Base-by-base conservation (phyloP, 1,140 invertebrate genomes). In the Drosophila nannoptera region DNA sequence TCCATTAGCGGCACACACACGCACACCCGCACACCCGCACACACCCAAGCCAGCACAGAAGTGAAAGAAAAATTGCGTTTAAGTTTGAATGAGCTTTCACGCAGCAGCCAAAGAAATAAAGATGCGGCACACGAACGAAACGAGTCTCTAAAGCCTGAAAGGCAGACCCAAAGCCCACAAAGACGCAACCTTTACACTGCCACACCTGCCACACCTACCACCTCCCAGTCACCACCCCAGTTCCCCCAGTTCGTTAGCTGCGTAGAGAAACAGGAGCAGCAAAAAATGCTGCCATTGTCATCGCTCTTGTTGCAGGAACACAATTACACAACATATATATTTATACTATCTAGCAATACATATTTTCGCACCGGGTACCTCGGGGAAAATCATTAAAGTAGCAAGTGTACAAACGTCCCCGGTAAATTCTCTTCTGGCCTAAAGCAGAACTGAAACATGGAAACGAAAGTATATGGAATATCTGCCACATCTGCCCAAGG, bases 51-150 rank as follows among this genome's bases (percentile, higher is more conserved):
- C 16, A 58, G 42, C 54, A 45, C 31, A 46, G 50, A 67, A 35
- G 32, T 50, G 59, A 69, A 78, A 84, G 80, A 83, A 83, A 83
- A 83, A 83, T 82, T 82, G 75, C 75, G 71, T 75, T 83, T 65
- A 82, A 82, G 46, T 82, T 83, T 83, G 75, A 83, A 82, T 83
- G 78, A 82, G 78, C 78, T 82, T 83, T 40, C 73, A 73, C 63
- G 64, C 64, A 73, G 64, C 69, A 73, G 50, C 62, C 63, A 63
- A 69, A 53, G 54, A 56, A 61, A 38, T 53, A 63, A 50, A 62
- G 53, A 64, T 43, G 55, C 42, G 53, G 65, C 61, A 29, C 11
- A 64, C 22, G 55, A 46, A 69, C 60, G 53, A 50, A 56, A 58
- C 36, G 53, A 69, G 45, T 50, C 62, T 53, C 48, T 58, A 54